These are phyloP conservation scores for Herpetotheres cachinnans DNA, from an alignment of 2,113 vertebrate species.

Conservation along the genomic window DNA sequence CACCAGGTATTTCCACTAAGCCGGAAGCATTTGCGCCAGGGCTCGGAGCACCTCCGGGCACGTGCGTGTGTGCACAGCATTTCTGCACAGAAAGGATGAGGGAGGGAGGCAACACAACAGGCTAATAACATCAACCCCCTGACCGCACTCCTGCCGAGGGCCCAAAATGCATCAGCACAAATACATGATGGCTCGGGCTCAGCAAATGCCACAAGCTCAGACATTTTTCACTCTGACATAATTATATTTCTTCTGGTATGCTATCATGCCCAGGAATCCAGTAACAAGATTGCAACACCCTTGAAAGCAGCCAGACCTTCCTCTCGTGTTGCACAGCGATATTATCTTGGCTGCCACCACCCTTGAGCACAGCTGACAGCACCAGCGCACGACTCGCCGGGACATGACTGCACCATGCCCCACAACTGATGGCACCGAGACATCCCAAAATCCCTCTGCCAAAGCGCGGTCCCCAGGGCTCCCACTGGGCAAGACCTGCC, in stretches of 20 bases:
- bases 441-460: not conserved
- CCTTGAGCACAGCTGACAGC: not conserved
- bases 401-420: fast-evolving
- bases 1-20: not conserved
- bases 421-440: not conserved
- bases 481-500: not conserved
- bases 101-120: not conserved
- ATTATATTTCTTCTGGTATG: not conserved
- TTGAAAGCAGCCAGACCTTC: not conserved
- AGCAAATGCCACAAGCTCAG: not conserved
- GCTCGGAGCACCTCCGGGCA: not conserved
- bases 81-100: not conserved
- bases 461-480: fast-evolving
- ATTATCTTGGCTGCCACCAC: not conserved
- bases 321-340: not conserved
- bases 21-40: not conserved
- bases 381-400: fast-evolving
- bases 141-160: fast-evolving
- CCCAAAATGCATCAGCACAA: fast-evolving
- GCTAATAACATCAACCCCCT: not conserved
- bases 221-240: not conserved
- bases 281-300: not conserved
- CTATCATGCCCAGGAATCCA: not conserved
- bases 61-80: fast-evolving
- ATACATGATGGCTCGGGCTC: fast-evolving